Evolutionary conservation across 2,113 vertebrate species (phyloP), one percentile per base, ranked within the genome.

Genomic region (Lepus europaeus): DNA sequence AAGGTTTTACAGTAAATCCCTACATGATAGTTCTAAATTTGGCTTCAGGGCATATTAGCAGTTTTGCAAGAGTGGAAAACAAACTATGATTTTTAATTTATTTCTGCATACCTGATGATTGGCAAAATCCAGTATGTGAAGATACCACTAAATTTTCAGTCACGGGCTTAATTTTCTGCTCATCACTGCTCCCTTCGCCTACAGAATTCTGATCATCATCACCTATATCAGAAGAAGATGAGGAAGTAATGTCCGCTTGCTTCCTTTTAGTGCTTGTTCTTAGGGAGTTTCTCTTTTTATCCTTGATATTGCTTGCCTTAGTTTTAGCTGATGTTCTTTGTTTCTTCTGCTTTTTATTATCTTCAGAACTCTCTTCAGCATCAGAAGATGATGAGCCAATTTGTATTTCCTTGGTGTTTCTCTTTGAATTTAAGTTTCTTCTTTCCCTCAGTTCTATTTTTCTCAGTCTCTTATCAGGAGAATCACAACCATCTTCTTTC

Each of bases 111-210:
- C 99, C 99, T 99, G 99, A 99, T 87, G 99, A 99, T 90, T 99
- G 99, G 97, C 98, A 99, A 98, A 99, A 99, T 96, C 98, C 97
- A 80, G 97, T 93, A 74, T 97, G 97, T 74, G 98, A 97, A 76
- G 98, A 98, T 31, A 98, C 89, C 59, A 98, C 84, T 73, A 98
- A 97, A 95, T 98, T 99, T 87, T 99, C 99, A 9, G 99, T 98
- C 86, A 99, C 98, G 0, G 99, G 99, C 91, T 99, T 99, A 92
- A 99, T 99, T 98, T 99, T 99, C 97, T 99, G 99, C 87, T 99
- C 98, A 45, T 99, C 99, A 0, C 97, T 98, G 87, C 99, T 99
- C 84, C 99, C 99, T 11, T 99, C 99, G 1, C 97, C 99, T 3
- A 95, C 76, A 59, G 98, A 98, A 97, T 98, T 98, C 93, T 98